Conservation (phyloP, 2,113 vertebrate genomes). For the Plotosus lineatus region DNA sequence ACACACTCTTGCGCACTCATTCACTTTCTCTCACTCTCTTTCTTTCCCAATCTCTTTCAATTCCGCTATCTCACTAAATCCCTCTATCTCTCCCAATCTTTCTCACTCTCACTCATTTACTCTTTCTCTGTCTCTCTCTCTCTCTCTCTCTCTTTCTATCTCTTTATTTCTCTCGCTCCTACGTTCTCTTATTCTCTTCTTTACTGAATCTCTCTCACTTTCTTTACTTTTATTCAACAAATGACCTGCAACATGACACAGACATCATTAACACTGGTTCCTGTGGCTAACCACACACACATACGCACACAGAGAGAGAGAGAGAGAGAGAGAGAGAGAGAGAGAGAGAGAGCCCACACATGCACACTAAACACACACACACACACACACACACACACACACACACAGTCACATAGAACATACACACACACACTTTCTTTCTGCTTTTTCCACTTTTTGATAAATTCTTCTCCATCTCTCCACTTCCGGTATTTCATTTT, state of each 20-base stretch:
- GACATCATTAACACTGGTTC: slow-evolving; percentile 68
- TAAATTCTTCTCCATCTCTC: no score
- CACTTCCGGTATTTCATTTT: no score
- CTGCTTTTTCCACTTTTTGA: no score
- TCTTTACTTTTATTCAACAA: slow-evolving; percentile 59
- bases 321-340: no score
- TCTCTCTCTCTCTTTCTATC: neutral
- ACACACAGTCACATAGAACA: slow-evolving; percentile 32
- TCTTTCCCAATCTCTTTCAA: no score
- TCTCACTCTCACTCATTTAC: neutral
- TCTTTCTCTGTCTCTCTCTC: neutral
- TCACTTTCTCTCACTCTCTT: no score
- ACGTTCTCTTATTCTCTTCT: slow-evolving; percentile 56
- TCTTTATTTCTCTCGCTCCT: no score
- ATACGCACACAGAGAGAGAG: slow-evolving; percentile 24
- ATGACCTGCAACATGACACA: slow-evolving; percentile 60
- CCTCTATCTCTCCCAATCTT: no score
- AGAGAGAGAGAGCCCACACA: no score
- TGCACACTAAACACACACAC: no score
- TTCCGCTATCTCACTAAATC: no score
- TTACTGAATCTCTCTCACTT: slow-evolving; percentile 67
- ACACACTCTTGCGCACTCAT: no score
- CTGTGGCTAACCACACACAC: slow-evolving; percentile 59
- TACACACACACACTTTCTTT: slow-evolving; percentile 26
- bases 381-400: slow-evolving; percentile 27